Percentiles rank a stretch among this genome's conserved stretches.
These are phyloP conservation scores for Ridgeia piscesae DNA, from an alignment of 1,140 invertebrate species.

Conservation along the genomic window DNA sequence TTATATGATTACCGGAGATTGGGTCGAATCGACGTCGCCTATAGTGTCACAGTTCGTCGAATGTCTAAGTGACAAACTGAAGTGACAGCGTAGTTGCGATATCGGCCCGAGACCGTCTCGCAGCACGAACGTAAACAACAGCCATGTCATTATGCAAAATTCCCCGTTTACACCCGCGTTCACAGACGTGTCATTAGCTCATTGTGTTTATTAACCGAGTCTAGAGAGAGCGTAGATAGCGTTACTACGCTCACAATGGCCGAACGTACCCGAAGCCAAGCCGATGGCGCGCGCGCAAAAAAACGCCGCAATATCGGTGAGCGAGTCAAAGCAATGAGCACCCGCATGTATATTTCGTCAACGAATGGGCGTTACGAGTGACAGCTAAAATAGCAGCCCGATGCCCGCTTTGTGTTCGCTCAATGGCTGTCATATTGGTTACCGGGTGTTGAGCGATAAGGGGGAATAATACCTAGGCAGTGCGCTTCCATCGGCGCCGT, in stretches of 20 bases:
- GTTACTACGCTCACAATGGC: neutral
- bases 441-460: neutral
- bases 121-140: neutral
- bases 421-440: neutral
- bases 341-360: neutral
- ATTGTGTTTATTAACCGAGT: constrained; percentile 6
- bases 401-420: neutral
- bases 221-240: neutral
- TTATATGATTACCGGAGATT: neutral
- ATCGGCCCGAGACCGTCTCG: neutral
- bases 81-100: neutral
- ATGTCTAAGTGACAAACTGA: neutral
- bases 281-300: neutral
- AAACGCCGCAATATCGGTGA: neutral
- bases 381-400: neutral
- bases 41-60: neutral
- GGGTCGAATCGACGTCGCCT: neutral
- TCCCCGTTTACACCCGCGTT: neutral
- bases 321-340: neutral
- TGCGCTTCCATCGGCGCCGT: neutral
- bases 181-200: neutral
- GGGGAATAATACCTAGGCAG: neutral
- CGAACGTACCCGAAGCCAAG: neutral
- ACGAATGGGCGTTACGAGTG: neutral
- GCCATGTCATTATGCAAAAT: neutral